Base-by-base conservation (phyloP, 2,888 invertebrate species). In the Apantesis nais region DNA sequence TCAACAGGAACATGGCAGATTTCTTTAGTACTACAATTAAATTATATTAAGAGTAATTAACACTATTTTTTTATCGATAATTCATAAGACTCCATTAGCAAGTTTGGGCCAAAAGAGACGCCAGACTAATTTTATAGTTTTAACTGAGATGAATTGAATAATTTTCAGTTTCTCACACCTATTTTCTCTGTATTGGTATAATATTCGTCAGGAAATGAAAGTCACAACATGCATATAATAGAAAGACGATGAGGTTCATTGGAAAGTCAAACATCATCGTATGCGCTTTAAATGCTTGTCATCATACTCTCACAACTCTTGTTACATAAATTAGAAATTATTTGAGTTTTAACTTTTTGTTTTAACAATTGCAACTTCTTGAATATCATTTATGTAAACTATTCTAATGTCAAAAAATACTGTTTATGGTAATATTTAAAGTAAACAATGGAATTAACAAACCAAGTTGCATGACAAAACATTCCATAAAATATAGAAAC, bases 211-310 rank as follows among this genome's bases (percentile, higher is more conserved):
- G 44, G 62, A 70, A 64, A 39, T 62, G 61, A 63, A 75, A 73
- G 66, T 63, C 70, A 62, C 71, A 78, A 74, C 75, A 67, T 70
- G 66, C 19, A 68, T 66, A 74, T 73, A 84, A 83, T 81, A 82
- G 86, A 87, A 86, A 87, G 63, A 73, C 70, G 71, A 68, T 72
- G 75, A 67, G 74, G 73, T 72, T 73, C 71, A 62, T 71, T 75
- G 71, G 70, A 44, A 74, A 79, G 79, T 78, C 80, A 84, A 83
- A 82, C 77, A 83, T 86, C 83, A 85, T 81, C 83, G 70, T 75
- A 78, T 74, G 75, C 67, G 65, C 76, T 84, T 77, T 85, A 87
- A 85, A 84, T 70, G 74, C 72, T 73, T 74, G 76, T 84, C 80
- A 81, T 77, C 73, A 76, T 66, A 66, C 63, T 58, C 58, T 58